Evolutionary conservation across 2,888 invertebrate species (phyloP).

Genomic region (Agrotis ipsilon): DNA sequence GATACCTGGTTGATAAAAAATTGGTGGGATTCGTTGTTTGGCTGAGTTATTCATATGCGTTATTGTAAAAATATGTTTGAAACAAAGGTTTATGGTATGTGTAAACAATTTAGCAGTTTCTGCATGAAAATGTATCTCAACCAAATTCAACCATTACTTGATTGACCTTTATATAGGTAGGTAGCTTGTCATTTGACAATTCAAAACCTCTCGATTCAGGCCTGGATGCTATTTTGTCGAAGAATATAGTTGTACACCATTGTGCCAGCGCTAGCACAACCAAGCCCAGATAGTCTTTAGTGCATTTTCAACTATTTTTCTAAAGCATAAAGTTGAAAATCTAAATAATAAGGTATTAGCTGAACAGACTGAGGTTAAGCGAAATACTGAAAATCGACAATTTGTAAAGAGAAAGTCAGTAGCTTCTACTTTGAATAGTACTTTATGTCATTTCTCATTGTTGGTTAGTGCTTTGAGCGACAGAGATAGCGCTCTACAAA

Average conservation of each 20-base stretch:
- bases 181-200: slow-evolving; percentile 1
- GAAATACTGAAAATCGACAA: not conserved
- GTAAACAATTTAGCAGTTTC: not conserved
- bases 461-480: too few species aligned
- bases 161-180: not conserved
- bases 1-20: slow-evolving; percentile 25
- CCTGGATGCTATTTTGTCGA: not conserved
- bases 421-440: too few species aligned
- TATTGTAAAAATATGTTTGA: slow-evolving; percentile 6
- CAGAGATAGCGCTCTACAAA: too few species aligned
- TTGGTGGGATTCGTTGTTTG: not conserved
- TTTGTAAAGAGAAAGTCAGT: too few species aligned
- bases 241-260: too few species aligned
- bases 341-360: too few species aligned
- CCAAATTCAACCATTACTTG: too few species aligned
- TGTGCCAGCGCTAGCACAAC: too few species aligned
- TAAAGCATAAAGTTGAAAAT: too few species aligned
- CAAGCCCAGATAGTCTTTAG: too few species aligned
- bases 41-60: slow-evolving; percentile 14
- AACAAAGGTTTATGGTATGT: not conserved
- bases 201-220: not conserved
- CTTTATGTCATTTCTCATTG: too few species aligned
- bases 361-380: not conserved
- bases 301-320: too few species aligned
- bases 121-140: not conserved